Conservation (phyloP, 2,113 vertebrate species). For the Falco punctatus region DNA sequence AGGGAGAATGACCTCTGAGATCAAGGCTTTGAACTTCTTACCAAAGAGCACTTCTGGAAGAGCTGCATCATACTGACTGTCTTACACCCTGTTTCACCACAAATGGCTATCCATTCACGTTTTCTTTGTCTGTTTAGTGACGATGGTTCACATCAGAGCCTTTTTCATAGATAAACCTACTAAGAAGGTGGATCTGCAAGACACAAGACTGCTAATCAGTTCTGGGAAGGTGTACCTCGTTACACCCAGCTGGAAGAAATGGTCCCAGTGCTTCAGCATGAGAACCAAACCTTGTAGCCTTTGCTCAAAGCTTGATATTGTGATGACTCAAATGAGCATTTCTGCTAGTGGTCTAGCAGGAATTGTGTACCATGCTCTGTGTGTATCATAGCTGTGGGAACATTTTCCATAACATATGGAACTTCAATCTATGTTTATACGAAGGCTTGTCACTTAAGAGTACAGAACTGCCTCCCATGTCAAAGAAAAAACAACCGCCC, state of each 20-base stretch:
- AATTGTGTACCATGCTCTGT: neutral
- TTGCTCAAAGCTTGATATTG: neutral
- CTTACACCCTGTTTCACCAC: neutral
- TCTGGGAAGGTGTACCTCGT: neutral
- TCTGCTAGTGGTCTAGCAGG: neutral
- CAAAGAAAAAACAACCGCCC: neutral
- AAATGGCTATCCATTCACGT: fast-evolving
- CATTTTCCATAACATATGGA: neutral
- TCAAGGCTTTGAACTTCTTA: neutral
- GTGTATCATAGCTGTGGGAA: neutral
- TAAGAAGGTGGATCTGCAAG: neutral
- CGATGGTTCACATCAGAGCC: neutral
- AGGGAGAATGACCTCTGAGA: neutral
- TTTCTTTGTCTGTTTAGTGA: neutral
- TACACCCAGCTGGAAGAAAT: neutral
- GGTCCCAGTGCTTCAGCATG: neutral
- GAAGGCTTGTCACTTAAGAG: neutral
- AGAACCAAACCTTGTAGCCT: neutral
- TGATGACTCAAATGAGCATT: neutral
- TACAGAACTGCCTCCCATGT: neutral
- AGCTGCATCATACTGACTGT: neutral
- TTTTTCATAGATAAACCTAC: neutral
- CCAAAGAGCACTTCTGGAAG: neutral
- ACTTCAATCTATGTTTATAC: neutral
- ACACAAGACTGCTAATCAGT: neutral